phyloP scores from a whole-genome alignment of 2,888 invertebrate species.

The Conistra vaccinii region DNA sequence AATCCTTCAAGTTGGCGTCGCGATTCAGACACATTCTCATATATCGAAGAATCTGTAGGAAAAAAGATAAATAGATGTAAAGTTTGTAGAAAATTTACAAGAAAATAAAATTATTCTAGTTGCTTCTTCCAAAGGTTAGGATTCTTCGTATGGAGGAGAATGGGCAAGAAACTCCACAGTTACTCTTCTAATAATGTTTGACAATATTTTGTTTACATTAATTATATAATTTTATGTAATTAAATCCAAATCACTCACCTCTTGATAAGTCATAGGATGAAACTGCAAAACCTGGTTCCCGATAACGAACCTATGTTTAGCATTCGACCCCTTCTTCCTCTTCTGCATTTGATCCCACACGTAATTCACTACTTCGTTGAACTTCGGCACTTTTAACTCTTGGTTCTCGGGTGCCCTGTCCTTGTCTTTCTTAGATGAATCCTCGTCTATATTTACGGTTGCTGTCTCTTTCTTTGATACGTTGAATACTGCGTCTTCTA shows the following conservation, averaged over 20 bases:
- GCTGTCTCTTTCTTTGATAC: slow-evolving; percentile 82
- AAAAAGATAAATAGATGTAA: not conserved
- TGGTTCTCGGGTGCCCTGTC: slow-evolving; percentile 74
- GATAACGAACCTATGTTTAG: slow-evolving; percentile 91
- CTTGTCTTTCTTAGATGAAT: slow-evolving; percentile 83
- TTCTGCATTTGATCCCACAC: slow-evolving; percentile 93
- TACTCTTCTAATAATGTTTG: no score
- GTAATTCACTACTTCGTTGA: slow-evolving; percentile 93
- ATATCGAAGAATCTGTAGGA: slow-evolving; percentile 90
- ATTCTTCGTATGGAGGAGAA: no score
- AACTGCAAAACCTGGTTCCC: slow-evolving; percentile 94
- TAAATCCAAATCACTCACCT: slow-evolving; percentile 88
- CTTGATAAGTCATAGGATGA: slow-evolving; percentile 93
- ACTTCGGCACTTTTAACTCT: slow-evolving; percentile 92
- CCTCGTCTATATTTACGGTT: slow-evolving; percentile 80
- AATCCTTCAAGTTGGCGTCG: slow-evolving; percentile 88
- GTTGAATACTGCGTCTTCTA: slow-evolving; percentile 88
- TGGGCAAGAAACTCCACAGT: no score
- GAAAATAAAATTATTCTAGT: no score
- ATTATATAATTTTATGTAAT: no score
- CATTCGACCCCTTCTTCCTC: slow-evolving; percentile 90
- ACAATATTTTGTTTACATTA: no score
- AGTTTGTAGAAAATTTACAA: not conserved
- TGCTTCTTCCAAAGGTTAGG: no score
- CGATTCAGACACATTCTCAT: slow-evolving; percentile 94